A percentile compares a stretch with the other conserved stretches of the same genome.
Conservation (phyloP, 2,888 invertebrate species). For the Meta bourneti region DNA sequence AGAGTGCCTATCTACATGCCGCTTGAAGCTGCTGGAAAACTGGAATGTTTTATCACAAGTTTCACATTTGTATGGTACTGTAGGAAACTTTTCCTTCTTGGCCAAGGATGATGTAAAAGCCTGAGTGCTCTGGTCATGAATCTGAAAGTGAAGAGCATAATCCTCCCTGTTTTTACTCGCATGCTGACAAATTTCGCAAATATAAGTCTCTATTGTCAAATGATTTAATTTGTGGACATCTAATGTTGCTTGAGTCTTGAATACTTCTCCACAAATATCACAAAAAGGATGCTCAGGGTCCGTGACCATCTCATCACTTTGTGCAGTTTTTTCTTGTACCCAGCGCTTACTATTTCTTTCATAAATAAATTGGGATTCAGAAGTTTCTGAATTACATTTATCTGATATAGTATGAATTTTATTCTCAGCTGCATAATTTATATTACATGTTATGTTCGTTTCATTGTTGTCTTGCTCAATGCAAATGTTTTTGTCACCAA, state of each 20-base stretch:
- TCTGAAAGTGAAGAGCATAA: constrained; percentile 33
- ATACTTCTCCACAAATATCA: constrained; percentile 40
- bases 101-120: not conserved
- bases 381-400: not conserved
- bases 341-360: not conserved
- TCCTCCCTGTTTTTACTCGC: constrained; percentile 56
- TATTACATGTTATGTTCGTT: not conserved
- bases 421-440: not conserved
- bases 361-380: not conserved
- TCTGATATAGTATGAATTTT: not conserved
- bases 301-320: not conserved
- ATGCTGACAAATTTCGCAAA: constrained; percentile 52
- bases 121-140: not conserved
- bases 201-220: constrained; percentile 34
- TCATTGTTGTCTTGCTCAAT: not conserved
- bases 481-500: not conserved
- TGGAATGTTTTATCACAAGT: constrained; percentile 44
- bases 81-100: not conserved
- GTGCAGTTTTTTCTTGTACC: not conserved
- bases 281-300: constrained; percentile 10
- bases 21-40: constrained; percentile 40
- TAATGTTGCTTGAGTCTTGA: constrained; percentile 40
- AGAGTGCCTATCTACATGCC: constrained; percentile 32
- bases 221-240: constrained; percentile 60
- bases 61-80: constrained; percentile 24